Conservation (phyloP, 2,888 invertebrate genomes). For the Spodoptera exigua region DNA sequence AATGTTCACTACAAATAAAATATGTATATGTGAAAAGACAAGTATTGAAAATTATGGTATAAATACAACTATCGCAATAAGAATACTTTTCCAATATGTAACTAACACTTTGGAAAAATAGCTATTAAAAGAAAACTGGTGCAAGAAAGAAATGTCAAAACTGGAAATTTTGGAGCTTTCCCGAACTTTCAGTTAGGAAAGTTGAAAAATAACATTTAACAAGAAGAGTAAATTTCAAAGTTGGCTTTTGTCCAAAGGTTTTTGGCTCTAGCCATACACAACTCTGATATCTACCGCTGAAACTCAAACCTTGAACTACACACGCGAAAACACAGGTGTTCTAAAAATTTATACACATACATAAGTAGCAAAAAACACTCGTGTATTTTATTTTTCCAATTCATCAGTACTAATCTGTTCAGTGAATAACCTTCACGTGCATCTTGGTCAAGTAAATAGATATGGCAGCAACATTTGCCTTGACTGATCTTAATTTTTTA, state of each 20-base stretch:
- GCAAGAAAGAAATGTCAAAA: slow-evolving; percentile 49
- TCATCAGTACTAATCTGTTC: slow-evolving; percentile 23
- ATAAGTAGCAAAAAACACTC: slow-evolving; percentile 18
- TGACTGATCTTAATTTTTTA: slow-evolving; percentile 46
- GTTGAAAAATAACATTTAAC: slow-evolving; percentile 52
- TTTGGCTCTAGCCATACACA: slow-evolving; percentile 66
- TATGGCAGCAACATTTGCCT: slow-evolving; percentile 36
- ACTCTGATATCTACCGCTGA: slow-evolving; percentile 59
- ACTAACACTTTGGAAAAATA: slow-evolving; percentile 36
- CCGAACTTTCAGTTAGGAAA: slow-evolving; percentile 52
- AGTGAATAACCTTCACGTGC: slow-evolving; percentile 32
- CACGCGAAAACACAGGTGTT: slow-evolving; percentile 60
- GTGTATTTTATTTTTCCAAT: slow-evolving; percentile 32
- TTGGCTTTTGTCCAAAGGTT: slow-evolving; percentile 76
- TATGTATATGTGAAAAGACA: slow-evolving; percentile 32
- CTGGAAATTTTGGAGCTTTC: slow-evolving; percentile 47
- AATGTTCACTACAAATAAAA: slow-evolving; percentile 45
- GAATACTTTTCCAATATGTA: slow-evolving; percentile 31
- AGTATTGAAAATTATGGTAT: slow-evolving; percentile 35
- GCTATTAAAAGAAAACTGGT: slow-evolving; percentile 47
- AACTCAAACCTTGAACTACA: slow-evolving; percentile 68
- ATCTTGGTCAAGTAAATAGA: slow-evolving; percentile 26
- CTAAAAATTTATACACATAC: slow-evolving; percentile 28
- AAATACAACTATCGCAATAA: slow-evolving; percentile 47
- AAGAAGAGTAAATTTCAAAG: slow-evolving; percentile 57